phyloP scores from a whole-genome alignment of 2,888 invertebrate genomes.

The Oscheius sp. region DNA sequence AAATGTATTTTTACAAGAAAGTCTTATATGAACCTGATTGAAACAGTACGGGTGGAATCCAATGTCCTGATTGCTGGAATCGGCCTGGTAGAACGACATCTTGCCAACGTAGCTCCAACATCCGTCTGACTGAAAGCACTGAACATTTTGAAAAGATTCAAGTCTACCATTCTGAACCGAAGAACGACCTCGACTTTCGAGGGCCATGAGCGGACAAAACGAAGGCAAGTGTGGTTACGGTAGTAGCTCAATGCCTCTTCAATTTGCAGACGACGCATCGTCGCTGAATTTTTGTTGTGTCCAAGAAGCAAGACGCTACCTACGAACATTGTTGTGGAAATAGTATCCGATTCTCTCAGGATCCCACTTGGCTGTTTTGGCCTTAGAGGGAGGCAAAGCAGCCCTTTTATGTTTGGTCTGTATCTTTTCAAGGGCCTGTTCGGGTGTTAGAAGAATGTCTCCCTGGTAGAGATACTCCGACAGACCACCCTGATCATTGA shows the following conservation, averaged over 20 bases:
- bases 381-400: neutral
- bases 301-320: neutral
- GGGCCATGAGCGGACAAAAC: slow-evolving; percentile 3
- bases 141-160: neutral
- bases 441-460: slow-evolving; percentile 19
- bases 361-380: slow-evolving; percentile 9
- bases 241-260: slow-evolving; percentile 14
- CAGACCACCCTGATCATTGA: slow-evolving; percentile 11
- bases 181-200: neutral
- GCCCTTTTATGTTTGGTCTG: neutral
- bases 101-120: slow-evolving; percentile 60
- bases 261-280: slow-evolving; percentile 4
- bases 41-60: slow-evolving; percentile 34
- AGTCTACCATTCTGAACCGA: slow-evolving; percentile 6
- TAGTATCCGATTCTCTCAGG: slow-evolving; percentile 6
- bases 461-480: slow-evolving; percentile 29
- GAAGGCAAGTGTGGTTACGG: slow-evolving; percentile 14
- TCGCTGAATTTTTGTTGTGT: slow-evolving; percentile 9
- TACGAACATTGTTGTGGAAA: slow-evolving; percentile 20
- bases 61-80: slow-evolving; percentile 1
- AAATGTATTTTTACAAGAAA: neutral
- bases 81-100: neutral
- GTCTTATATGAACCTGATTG: slow-evolving; percentile 31
- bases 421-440: slow-evolving; percentile 10
- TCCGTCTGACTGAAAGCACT: slow-evolving; percentile 23